Evolutionary conservation across 2,888 invertebrate genomes (phyloP).

Genomic region (Drosophila nigritarsus): DNA sequence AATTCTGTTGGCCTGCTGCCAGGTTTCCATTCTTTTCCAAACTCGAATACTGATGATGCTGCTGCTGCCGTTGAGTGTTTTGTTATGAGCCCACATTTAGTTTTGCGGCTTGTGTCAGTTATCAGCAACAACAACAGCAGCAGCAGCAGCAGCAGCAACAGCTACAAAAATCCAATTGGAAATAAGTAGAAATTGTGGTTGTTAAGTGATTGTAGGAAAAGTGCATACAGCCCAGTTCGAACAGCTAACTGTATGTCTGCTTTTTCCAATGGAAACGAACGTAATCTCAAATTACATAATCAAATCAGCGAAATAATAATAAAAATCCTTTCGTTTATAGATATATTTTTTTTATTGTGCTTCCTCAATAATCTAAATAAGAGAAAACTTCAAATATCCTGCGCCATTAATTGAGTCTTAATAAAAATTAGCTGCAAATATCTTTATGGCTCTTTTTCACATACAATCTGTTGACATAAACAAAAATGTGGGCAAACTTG

Average conservation of each 20-base stretch:
- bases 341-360: background rate
- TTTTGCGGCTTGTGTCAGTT: constrained; percentile 51
- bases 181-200: constrained; percentile 65
- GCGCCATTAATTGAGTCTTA: background rate
- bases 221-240: constrained; percentile 37
- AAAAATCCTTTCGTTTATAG: background rate
- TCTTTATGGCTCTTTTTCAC: constrained; percentile 21
- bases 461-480: constrained; percentile 24
- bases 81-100: constrained; percentile 61
- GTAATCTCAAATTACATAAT: constrained; percentile 26
- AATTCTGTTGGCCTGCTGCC: constrained; percentile 41
- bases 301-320: background rate
- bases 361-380: background rate
- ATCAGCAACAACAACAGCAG: constrained; percentile 20
- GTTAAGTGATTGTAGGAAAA: constrained; percentile 54
- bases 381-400: background rate
- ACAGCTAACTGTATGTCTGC: constrained; percentile 47
- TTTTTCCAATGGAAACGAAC: constrained; percentile 3
- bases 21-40: constrained; percentile 38
- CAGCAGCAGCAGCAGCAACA: constrained; percentile 12
- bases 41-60: constrained; percentile 25
- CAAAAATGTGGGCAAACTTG: constrained; percentile 28
- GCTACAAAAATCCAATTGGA: constrained; percentile 55
- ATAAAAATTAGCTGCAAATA: constrained; percentile 15
- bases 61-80: constrained; percentile 38